phyloP scores from a whole-genome alignment of 2,797 vertebrate species.

The Sebastes glaucus region DNA sequence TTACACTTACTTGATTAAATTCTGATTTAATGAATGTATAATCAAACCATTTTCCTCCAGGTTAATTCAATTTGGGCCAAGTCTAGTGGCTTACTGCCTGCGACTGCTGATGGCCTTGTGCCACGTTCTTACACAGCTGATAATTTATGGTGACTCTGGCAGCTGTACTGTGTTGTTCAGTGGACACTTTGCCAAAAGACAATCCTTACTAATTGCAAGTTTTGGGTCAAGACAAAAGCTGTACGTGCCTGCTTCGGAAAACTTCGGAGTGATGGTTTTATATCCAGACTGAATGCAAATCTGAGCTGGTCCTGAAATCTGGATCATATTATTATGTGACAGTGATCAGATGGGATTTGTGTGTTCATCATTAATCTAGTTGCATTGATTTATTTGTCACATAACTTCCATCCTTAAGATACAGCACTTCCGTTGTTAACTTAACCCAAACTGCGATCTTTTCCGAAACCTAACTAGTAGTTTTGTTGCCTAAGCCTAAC shows the following conservation, averaged over 20 bases:
- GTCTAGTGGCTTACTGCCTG: not conserved
- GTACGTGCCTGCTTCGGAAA: not conserved
- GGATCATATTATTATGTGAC: not conserved
- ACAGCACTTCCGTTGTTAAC: too few relatives aligned
- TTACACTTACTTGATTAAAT: slow-evolving; percentile 34
- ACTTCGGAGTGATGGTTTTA: not conserved
- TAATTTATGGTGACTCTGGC: not conserved
- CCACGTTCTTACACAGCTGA: not conserved
- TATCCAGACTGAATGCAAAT: not conserved
- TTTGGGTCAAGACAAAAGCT: not conserved
- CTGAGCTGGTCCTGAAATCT: not conserved
- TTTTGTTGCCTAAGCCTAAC: too few relatives aligned
- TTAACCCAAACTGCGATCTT: too few relatives aligned
- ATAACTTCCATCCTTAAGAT: too few relatives aligned
- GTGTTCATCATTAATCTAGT: not conserved
- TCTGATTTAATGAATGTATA: slow-evolving; percentile 39
- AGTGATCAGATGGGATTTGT: not conserved
- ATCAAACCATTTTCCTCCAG: slow-evolving; percentile 26
- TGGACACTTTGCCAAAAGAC: not conserved
- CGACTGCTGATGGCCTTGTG: not conserved
- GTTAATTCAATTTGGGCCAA: slow-evolving; percentile 21
- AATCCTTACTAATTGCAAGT: not conserved
- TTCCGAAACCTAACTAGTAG: too few relatives aligned
- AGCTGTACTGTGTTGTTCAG: not conserved
- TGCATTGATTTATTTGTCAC: not conserved